Evolutionary conservation across 2,113 vertebrate genomes (phyloP), one percentile per base, ranked within the genome.

Genomic region (Oxyruncus cristatus): DNA sequence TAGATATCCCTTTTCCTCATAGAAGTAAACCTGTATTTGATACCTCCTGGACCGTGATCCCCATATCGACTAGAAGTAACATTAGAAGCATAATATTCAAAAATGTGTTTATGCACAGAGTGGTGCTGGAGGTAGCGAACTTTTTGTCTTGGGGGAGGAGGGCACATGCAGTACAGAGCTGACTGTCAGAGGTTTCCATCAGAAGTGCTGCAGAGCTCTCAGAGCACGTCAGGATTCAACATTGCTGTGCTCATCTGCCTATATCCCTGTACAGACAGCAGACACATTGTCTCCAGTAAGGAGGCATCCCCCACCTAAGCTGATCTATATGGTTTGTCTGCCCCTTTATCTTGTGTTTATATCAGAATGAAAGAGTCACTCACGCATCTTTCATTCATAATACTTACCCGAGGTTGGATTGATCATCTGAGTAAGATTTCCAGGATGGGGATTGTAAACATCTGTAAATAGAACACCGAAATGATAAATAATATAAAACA

Each of bases 401-500:
- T 44, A 50, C 33, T 80, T 62, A 44, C 27, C 23, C 0, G 5
- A 82, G 80, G 80, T 63, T 78, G 85, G 61, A 78, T 86, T 86
- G 59, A 80, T 94, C 41, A 58, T 74, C 49, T 78, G 14, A 61
- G 61, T 41, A 88, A 65, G 44, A 49, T 72, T 86, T 78, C 63
- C 65, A 59, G 68, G 65, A 62, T 52, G 53, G 65, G 39, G 70
- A 63, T 53, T 50, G 71, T 70, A 92, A 84, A 89, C 61, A 39
- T 87, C 73, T 87, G 61, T 89, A 92, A 94, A 94, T 20, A 88
- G 80, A 92, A 50, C 59, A n/a, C 37, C 55, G 80, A 72, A 92
- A 88, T 66, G 42, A 46, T 87, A 93, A 92, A 77, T 92, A 85
- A 61, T 68, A 52, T 20, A 41, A 90, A 96, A 3, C 47, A 70